Evolutionary conservation across 2,113 vertebrate genomes (phyloP).

Genomic region (Galbula dea): DNA sequence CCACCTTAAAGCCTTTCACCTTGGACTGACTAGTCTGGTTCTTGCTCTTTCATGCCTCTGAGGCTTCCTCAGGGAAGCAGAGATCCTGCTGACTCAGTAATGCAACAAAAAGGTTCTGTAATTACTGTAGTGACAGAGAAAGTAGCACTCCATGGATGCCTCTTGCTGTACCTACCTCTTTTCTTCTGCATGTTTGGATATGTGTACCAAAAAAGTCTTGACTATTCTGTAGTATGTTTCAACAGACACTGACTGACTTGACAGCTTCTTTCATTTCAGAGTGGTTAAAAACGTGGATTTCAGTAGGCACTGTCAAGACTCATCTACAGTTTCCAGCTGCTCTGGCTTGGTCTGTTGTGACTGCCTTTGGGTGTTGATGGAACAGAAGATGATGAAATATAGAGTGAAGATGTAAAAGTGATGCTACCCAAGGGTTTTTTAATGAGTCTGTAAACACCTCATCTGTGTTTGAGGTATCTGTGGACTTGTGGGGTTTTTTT

Average conservation of each 20-base stretch:
- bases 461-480: background rate
- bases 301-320: background rate
- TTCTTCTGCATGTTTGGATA: background rate
- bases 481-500: background rate
- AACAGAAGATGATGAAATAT: background rate
- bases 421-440: background rate
- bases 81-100: conserved; percentile 30
- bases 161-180: background rate
- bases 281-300: background rate
- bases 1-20: background rate
- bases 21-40: conserved; percentile 19
- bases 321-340: background rate
- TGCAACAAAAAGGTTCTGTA: background rate
- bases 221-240: background rate
- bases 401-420: background rate
- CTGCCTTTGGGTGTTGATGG: background rate
- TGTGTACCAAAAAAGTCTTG: background rate
- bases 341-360: background rate
- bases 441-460: background rate
- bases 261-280: conserved; percentile 8
- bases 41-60: background rate
- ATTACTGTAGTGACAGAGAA: background rate
- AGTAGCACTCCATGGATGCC: background rate
- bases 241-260: background rate
- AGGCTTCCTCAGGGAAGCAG: background rate